Base-by-base conservation (phyloP, 2,113 vertebrate genomes). In the Poeciliopsis turrubarensis region DNA sequence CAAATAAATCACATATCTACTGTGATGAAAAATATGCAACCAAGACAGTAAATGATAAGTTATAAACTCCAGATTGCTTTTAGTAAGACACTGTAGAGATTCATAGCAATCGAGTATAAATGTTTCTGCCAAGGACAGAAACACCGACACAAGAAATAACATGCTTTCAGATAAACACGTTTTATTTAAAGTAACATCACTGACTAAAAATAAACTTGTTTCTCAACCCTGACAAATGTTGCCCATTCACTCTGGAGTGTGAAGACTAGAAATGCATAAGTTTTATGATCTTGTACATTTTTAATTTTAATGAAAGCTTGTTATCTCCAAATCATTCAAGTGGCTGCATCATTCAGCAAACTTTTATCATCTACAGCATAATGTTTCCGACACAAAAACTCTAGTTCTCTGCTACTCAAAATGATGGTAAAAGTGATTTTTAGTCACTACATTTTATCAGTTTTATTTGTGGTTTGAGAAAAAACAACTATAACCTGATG, bases 1-100 rank as follows among this genome's bases (percentile, higher is more conserved):
- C 70, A 61, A 51, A 70, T 69, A 44, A n/a, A 63, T 62, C 12
- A 60, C 57, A 77, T 51, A 25, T 57, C 39, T 54, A 31, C 31
- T 25, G 17, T 5, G 26, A 62, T 29, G 30, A 44, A 27, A 70
- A 66, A 32, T 32, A 14, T 15, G 31, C 57, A 14, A 37, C 67
- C 65, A 63, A 6, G 41, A 32, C 30, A 29, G n/a, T 60, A 29
- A 78, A 60, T 27, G 31, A 60, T 26, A 1, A n/a, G 39, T 15
- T 31, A 7, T 14, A 7, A 19, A 47, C 29, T 39, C 41, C 47
- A 27, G 66, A 22, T 29, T 26, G 15, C 17, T 47, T 47, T 47
- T 47, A 47, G 44, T 47, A 6, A 19, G 17, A 19, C 17, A 19
- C 14, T 7, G 14, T 47, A 47, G 17, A 19, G 14, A 47, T 19